phyloP scores from a whole-genome alignment of 1,140 invertebrate genomes.

The Monomorium pharaonis region DNA sequence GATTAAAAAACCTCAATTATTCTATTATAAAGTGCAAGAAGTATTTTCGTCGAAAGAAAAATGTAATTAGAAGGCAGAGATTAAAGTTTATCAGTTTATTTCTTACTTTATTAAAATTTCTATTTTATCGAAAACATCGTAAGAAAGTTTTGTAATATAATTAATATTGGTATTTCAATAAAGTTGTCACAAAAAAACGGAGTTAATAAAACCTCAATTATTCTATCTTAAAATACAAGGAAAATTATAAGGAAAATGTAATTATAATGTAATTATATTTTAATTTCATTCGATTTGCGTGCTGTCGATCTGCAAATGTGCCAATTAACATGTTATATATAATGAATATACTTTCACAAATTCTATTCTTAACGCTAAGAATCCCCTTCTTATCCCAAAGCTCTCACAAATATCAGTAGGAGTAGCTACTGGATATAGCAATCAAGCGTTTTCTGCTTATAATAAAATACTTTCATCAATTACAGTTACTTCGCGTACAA shows the following conservation, averaged over 20 bases:
- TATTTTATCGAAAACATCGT: background rate
- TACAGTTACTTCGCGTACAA: background rate
- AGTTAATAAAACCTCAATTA: background rate
- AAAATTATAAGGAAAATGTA: background rate
- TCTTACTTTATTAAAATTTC: background rate
- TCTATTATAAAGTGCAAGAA: background rate
- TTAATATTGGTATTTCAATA: background rate
- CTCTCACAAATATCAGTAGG: background rate
- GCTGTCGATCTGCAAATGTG: background rate
- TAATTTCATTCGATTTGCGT: background rate
- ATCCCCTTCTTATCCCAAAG: no score
- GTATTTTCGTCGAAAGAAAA: background rate
- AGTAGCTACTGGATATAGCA: background rate
- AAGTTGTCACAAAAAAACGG: background rate
- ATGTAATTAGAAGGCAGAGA: background rate
- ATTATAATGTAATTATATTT: background rate
- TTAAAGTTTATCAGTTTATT: background rate
- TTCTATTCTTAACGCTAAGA: background rate
- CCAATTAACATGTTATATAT: background rate
- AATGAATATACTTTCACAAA: background rate
- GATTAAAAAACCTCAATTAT: background rate
- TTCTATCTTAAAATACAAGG: background rate
- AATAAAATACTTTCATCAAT: conserved; percentile 23
- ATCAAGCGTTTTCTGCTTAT: conserved; percentile 6
- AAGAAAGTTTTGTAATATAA: background rate